A percentile compares a stretch with the other conserved stretches of the same genome.
These are phyloP conservation scores for Pseudocheirus occidentalis DNA, from an alignment of 2,797 vertebrate genomes.

Conservation along the genomic window DNA sequence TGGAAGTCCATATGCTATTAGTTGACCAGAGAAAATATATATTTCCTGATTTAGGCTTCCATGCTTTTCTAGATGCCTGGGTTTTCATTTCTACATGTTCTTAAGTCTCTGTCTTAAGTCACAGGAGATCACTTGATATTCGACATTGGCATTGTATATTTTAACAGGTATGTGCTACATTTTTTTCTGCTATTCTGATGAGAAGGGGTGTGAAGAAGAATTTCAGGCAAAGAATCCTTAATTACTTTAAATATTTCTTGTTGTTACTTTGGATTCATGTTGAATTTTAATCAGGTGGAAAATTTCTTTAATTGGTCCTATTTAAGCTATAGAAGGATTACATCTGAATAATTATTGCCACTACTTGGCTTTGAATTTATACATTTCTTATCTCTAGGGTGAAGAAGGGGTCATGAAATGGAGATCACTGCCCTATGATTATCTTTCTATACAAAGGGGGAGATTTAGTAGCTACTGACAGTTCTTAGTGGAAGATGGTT, in stretches of 20 bases:
- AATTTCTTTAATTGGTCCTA: constrained; percentile 70
- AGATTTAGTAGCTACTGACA: neutral
- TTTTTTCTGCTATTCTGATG: constrained; percentile 18
- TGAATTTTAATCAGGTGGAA: constrained; percentile 76
- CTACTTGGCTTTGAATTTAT: constrained; percentile 53
- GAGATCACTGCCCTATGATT: constrained; percentile 35
- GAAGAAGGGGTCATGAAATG: constrained; percentile 27
- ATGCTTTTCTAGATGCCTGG: constrained; percentile 47
- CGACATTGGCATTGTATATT: constrained; percentile 48
- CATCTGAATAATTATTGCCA: constrained; percentile 45
- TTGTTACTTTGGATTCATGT: constrained; percentile 65
- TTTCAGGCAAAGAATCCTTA: constrained; percentile 61
- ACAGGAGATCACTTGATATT: neutral
- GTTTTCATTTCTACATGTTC: constrained; percentile 55
- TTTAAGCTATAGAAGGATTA: constrained; percentile 66
- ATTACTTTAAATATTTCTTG: constrained; percentile 66
- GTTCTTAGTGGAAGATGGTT: neutral
- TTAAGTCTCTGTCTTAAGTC: constrained; percentile 30
- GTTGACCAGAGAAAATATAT: constrained; percentile 22
- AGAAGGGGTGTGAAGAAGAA: constrained; percentile 38
- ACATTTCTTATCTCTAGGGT: constrained; percentile 44
- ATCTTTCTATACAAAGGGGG: constrained; percentile 19
- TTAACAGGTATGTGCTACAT: constrained; percentile 35
- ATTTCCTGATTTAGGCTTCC: constrained; percentile 55
- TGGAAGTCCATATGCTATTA: neutral